Evolutionary conservation across 2,888 invertebrate species (phyloP), one percentile per base, ranked within the genome.

Genomic region (Heliconius ethilla): DNA sequence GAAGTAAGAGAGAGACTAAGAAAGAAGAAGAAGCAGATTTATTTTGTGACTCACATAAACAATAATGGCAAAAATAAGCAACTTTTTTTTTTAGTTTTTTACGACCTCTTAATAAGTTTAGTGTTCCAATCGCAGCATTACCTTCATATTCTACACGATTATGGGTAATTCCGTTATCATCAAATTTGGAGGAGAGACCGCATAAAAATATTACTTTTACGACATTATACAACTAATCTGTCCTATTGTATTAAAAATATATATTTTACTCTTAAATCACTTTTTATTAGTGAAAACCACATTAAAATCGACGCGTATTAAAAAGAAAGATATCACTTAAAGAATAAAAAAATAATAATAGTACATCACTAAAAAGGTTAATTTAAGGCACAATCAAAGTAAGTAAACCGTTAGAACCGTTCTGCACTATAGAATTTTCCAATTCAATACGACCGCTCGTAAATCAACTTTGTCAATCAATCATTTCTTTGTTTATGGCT

Each of bases 391-490:
- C n/a, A 25, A 67, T 67, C 40, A 40, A 67, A 67, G 3, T 69
- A 69, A 40, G 69, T 67, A 69, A 40, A 45, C 69, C 69, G 69
- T 25, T 69, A 69, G 69, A 40, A 33, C 33, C 22, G 59, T 59
- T 37, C 55, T 25, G 59, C 33, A n/a, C 55, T 37, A 33, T 59
- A 59, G 59, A 55, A 59, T 72, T 72, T 33, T 59, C 29, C 72
- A 59, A 72, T 72, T 59, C 59, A 59, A 59, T 55, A 72, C 72
- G 59, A 72, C 1, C 59, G 72, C 59, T 72, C 72, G 33, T 59
- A 72, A 33, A 72, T 59, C 72, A 37, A 59, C 15, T 72, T 72
- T 25, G 72, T 59, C 72, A 59, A 72, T 72, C 72, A 72, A 72
- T 72, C 72, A 72, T 72, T 59, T 72, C 33, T 69, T 69, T 59